Base-by-base conservation (phyloP, 1,140 invertebrate genomes). In the Anastatus disparis region DNA sequence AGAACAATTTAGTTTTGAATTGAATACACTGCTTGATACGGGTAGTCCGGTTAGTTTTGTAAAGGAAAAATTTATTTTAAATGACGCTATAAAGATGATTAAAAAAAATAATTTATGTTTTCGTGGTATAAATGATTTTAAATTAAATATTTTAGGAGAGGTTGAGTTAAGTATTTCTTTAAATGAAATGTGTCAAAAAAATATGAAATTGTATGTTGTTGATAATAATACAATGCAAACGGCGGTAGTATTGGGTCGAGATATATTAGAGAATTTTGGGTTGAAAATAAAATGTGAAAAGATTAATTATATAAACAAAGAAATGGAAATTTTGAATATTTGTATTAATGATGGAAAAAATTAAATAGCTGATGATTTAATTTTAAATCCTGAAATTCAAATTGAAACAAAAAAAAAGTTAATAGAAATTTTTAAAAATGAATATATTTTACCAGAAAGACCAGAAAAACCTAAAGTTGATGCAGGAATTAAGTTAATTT, bases 21-120 rank as follows among this genome's bases (percentile, higher is more conserved):
- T 35, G 15, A 67, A 4, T 42, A 27, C 71, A 4, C 38, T 72
- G 56, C 35, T 72, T 1, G 71, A 68, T 35, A 62, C 71, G 6
- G 63, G 71, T 20, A 66, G 55, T n/a, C 70, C 70, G 0, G 55
- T 72, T n/a, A 72, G 63, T 61, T 22, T 66, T 2, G 38, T 71
- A 31, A 71, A 71, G 29, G 8, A 22, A 15, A 50, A 9, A n/a
- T 26, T 48, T n/a, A 48, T 71, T n/a, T 56, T 58, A 6, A 46
- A 17, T 35, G 9, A 44, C 35, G 38, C 10, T 13, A 2, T 38
- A 35, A 26, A 13, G 53, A 1, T 3, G 15, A 4, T 13, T 44
- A 22, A 24, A 42, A 3, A 4, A 17, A 1, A 13, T 15, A 10
- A 31, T 22, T 2, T 38, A 48, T 9, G 3, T 8, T 70, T 55